Evolutionary conservation across 37 sponge, comb jelly and placozoan genomes (phyloP).

Genomic region (Aphrocallistes beatrix): DNA sequence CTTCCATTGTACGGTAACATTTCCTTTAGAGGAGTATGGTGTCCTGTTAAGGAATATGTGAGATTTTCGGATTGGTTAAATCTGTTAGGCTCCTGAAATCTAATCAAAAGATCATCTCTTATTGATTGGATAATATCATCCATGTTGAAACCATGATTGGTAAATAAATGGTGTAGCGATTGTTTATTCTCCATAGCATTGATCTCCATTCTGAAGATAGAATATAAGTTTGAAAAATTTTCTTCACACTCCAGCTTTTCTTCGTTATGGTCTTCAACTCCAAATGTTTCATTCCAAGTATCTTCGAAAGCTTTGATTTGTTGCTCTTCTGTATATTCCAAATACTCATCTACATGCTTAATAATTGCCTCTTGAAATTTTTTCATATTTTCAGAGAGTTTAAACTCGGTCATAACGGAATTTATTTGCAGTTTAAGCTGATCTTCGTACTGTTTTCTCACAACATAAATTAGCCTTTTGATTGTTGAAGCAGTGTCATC

Average conservation of each 20-base stretch:
- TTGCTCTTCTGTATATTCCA: too few relatives aligned
- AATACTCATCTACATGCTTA: too few relatives aligned
- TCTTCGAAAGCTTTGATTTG: too few relatives aligned
- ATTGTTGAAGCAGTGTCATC: too few relatives aligned
- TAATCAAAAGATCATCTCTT: background rate
- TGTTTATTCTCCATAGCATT: background rate
- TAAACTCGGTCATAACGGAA: too few relatives aligned
- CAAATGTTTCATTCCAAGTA: too few relatives aligned
- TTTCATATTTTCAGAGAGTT: too few relatives aligned
- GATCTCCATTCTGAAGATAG: background rate
- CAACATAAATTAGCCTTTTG: too few relatives aligned
- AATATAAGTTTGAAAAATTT: background rate
- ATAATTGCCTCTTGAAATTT: too few relatives aligned
- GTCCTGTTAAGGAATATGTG: background rate
- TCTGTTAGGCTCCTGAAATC: background rate
- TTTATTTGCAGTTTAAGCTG: too few relatives aligned
- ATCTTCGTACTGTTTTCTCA: too few relatives aligned
- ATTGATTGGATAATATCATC: background rate
- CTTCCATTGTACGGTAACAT: background rate
- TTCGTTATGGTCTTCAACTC: background rate
- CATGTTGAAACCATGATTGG: background rate
- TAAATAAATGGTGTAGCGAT: background rate
- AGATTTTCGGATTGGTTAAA: background rate
- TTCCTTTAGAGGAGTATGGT: background rate
- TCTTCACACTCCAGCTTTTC: background rate